Evolutionary conservation across 1,140 invertebrate species (phyloP).

Genomic region (Tetraneura akinire): DNA sequence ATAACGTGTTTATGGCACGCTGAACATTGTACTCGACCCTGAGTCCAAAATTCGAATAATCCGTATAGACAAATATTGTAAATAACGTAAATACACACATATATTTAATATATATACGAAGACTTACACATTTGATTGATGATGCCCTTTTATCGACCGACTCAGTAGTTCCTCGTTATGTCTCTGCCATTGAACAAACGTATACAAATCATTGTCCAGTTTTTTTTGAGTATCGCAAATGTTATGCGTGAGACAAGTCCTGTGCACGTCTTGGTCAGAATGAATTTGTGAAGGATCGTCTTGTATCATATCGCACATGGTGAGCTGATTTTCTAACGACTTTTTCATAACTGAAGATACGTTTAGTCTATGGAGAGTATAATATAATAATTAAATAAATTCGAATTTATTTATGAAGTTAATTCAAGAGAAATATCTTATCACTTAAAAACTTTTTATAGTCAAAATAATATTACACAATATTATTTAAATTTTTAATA

Average conservation of each 20-base stretch:
- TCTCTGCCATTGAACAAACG: conserved; percentile 15
- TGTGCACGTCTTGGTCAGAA: background rate
- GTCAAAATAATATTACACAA: no score
- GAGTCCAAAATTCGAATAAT: background rate
- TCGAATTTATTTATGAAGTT: no score
- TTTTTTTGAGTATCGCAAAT: background rate
- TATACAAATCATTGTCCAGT: background rate
- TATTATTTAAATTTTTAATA: no score
- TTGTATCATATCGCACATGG: conserved; percentile 28
- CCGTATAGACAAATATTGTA: no score
- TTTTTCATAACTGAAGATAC: background rate
- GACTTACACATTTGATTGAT: conserved; percentile 35
- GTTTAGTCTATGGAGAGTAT: no score
- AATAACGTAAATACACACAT: no score
- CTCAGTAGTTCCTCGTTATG: background rate
- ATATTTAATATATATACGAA: background rate
- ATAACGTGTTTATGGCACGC: conserved; percentile 29
- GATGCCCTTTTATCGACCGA: background rate
- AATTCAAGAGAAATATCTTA: no score
- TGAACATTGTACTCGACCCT: conserved; percentile 36
- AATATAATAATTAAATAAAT: no score
- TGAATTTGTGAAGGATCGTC: background rate
- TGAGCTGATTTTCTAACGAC: background rate
- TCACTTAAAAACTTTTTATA: no score
- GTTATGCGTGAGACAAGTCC: background rate